Evolutionary conservation across 1,140 invertebrate species (phyloP).

Genomic region (Teleogryllus occipitalis): DNA sequence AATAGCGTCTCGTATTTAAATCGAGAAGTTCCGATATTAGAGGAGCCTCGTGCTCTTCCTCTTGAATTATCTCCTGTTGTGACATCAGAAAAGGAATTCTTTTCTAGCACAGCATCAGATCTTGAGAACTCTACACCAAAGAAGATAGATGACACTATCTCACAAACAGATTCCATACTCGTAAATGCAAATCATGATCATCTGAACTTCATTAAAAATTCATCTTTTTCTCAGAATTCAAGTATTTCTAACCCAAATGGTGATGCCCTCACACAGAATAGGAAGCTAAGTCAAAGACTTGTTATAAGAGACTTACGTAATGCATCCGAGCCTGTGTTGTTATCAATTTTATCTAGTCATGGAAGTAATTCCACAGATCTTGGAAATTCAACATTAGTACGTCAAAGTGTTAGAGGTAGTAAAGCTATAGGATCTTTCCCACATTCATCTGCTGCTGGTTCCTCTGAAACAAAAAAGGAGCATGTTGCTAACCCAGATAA

Average conservation of each 20-base stretch:
- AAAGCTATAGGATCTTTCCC: neutral
- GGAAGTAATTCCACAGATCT: neutral
- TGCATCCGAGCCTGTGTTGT: neutral
- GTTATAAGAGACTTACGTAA: constrained; percentile 1
- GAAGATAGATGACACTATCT: neutral
- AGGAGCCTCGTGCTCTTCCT: too few species aligned
- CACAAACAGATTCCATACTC: neutral
- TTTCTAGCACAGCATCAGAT: neutral
- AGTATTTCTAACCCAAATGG: neutral
- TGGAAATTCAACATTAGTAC: neutral
- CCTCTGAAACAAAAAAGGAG: neutral
- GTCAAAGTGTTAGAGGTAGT: neutral
- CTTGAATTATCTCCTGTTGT: too few species aligned
- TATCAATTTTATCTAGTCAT: neutral
- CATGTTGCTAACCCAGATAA: neutral
- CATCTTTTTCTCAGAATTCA: neutral
- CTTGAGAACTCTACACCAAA: neutral
- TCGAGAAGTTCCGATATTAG: too few species aligned
- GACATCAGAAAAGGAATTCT: neutral
- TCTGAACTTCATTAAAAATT: neutral
- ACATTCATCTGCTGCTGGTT: neutral
- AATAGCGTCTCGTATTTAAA: too few species aligned
- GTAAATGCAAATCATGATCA: neutral
- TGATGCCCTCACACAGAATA: neutral
- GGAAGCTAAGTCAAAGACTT: neutral